Conservation (phyloP, 2,888 invertebrate species). For the Tubulanus polymorphus region DNA sequence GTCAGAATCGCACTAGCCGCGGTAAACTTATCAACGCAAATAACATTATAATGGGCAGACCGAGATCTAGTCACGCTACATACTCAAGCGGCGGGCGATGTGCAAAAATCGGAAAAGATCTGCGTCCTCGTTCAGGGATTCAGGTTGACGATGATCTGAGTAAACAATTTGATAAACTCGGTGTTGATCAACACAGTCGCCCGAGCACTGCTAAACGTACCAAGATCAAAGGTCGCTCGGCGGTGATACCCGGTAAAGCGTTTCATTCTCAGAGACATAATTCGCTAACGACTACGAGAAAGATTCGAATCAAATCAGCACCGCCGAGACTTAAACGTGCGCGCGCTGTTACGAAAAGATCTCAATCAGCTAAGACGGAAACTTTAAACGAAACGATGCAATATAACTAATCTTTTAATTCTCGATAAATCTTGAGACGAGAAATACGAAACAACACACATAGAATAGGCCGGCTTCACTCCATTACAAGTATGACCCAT, state of each 20-base stretch:
- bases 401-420: no score
- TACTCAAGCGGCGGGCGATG: neutral
- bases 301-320: neutral
- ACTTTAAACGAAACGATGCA: no score
- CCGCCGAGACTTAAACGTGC: neutral
- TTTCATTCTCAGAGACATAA: neutral
- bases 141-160: neutral
- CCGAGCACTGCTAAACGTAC: neutral
- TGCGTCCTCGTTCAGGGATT: neutral
- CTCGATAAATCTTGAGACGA: no score
- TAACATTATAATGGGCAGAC: neutral
- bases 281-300: neutral
- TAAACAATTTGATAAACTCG: neutral
- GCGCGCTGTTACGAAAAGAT: no score
- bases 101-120: neutral
- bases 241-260: neutral
- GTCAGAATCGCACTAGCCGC: neutral
- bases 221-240: neutral
- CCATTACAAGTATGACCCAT: no score
- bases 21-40: neutral
- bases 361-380: no score
- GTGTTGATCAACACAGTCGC: neutral
- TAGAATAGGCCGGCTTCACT: no score
- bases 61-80: constrained; percentile 2
- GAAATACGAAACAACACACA: no score